Percentiles rank a stretch among this genome's conserved stretches.
These are phyloP conservation scores for Mythimna albipuncta DNA, from an alignment of 2,888 invertebrate species.

Conservation along the genomic window DNA sequence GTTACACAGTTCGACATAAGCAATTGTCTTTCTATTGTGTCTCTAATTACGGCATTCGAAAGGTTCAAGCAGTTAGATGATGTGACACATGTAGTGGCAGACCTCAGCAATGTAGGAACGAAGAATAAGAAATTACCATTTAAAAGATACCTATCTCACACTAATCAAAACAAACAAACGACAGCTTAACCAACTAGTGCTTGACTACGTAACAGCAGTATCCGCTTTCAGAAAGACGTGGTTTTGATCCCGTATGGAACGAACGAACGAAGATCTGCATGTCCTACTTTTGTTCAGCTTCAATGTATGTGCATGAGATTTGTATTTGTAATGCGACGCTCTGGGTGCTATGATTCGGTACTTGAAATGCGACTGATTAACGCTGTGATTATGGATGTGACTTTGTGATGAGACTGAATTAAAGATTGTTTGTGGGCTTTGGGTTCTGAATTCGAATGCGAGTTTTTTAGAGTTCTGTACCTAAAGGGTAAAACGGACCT, in stretches of 20 bases:
- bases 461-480: neutral
- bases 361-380: constrained; percentile 51
- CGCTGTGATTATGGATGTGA: constrained; percentile 42
- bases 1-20: no score
- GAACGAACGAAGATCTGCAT: constrained; percentile 53
- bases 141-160: neutral
- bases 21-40: no score
- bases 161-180: constrained; percentile 55
- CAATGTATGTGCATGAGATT: constrained; percentile 59
- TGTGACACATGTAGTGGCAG: no score
- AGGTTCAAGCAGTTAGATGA: no score
- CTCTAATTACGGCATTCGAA: no score
- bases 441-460: constrained; percentile 35
- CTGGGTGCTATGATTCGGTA: constrained; percentile 26
- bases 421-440: constrained; percentile 6
- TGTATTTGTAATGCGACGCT: constrained; percentile 48
- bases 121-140: neutral
- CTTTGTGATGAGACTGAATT: constrained; percentile 40
- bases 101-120: no score
- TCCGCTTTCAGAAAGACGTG: constrained; percentile 37
- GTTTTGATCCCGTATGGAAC: constrained; percentile 37
- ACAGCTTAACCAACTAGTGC: constrained; percentile 27
- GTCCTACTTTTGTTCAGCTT: constrained; percentile 51
- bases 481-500: no score
- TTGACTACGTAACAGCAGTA: constrained; percentile 40